These are phyloP conservation scores for Halcyon badia DNA, from an alignment of 2,797 vertebrate genomes.

Conservation along the genomic window DNA sequence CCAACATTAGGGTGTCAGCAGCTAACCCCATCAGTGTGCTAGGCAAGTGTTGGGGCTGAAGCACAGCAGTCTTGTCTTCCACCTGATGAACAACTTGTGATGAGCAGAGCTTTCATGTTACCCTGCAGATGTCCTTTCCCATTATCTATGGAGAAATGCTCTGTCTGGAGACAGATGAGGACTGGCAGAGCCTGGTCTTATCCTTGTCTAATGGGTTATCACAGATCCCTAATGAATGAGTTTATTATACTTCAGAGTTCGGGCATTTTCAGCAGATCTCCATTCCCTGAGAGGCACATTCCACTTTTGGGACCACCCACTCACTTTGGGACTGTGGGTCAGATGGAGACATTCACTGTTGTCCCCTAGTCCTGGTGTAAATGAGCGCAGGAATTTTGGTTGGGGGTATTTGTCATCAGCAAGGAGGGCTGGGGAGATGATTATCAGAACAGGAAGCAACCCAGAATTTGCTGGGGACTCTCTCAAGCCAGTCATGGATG, in stretches of 20 bases:
- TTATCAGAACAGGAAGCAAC: not conserved
- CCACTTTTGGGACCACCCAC: not conserved
- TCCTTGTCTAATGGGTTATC: not conserved
- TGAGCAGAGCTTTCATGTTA: not conserved
- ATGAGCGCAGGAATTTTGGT: not conserved
- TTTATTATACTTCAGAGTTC: not conserved
- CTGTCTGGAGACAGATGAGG: not conserved
- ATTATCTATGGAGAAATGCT: not conserved
- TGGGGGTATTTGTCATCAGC: not conserved
- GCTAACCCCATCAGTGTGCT: not conserved
- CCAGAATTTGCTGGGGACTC: not conserved
- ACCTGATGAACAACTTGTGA: not conserved
- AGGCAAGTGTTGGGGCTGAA: not conserved
- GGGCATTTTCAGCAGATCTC: not conserved
- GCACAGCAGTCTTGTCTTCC: accelerated
- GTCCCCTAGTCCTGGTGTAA: not conserved
- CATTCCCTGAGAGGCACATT: not conserved
- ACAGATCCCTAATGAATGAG: not conserved
- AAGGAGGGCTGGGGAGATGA: not conserved
- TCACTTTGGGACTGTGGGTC: not conserved
- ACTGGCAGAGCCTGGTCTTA: not conserved
- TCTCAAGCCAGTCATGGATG: not conserved
- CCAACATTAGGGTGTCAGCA: not conserved
- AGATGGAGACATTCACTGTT: not conserved
- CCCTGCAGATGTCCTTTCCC: not conserved